phyloP scores from a whole-genome alignment of 2,113 vertebrate genomes.

The Alosa alosa region DNA sequence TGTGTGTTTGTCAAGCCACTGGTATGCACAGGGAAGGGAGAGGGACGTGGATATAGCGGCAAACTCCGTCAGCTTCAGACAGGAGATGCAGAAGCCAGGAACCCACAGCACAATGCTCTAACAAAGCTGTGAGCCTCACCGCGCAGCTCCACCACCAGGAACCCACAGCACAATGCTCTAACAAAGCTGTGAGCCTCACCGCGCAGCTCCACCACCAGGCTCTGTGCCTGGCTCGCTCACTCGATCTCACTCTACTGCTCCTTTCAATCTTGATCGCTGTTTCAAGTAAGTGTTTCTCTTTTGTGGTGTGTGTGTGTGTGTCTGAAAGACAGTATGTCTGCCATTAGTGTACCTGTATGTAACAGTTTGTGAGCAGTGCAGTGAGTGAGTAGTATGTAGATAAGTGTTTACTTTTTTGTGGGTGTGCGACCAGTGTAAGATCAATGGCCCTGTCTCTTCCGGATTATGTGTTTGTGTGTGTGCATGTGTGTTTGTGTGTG shows the following conservation, averaged over 20 bases:
- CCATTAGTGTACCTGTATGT: neutral
- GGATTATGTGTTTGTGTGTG: slow-evolving; percentile 3
- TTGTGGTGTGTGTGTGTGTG: neutral
- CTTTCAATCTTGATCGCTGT: neutral
- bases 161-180: neutral
- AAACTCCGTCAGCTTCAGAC: neutral
- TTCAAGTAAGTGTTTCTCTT: neutral
- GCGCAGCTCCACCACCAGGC: neutral
- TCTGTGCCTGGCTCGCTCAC: neutral
- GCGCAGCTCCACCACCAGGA: neutral
- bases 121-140: neutral
- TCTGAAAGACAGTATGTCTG: too few species aligned
- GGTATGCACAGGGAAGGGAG: neutral
- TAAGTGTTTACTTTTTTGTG: slow-evolving; percentile 42
- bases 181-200: neutral
- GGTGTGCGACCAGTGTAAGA: neutral
- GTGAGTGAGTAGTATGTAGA: slow-evolving; percentile 32
- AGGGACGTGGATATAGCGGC: neutral
- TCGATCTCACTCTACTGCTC: neutral
- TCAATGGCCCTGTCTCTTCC: neutral
- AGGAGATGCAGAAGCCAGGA: slow-evolving; percentile 6
- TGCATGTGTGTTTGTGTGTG: neutral
- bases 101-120: neutral
- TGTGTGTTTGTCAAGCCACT: neutral
- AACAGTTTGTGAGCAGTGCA: neutral